These are phyloP conservation scores for Tyto alba DNA, from an alignment of 2,113 vertebrate species.

Conservation along the genomic window DNA sequence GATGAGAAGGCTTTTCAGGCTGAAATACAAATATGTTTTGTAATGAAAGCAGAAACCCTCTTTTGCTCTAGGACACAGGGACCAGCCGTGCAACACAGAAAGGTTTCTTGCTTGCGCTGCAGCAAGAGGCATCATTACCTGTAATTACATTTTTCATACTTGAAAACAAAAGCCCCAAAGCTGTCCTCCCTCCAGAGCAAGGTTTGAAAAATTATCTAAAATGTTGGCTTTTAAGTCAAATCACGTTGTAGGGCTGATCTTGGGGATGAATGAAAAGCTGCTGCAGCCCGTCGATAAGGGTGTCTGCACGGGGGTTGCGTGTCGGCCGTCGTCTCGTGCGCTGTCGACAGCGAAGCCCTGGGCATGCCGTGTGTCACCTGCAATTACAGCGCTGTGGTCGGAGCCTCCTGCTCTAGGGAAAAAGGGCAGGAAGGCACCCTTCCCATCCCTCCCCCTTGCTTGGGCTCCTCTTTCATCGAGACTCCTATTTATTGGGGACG, in stretches of 20 bases:
- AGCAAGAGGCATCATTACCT: neutral
- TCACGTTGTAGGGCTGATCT: neutral
- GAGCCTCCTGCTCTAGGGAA: neutral
- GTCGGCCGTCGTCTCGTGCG: fast-evolving
- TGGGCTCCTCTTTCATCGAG: neutral
- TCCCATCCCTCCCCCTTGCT: neutral
- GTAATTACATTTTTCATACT: neutral
- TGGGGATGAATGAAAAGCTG: neutral
- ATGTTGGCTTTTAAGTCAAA: neutral
- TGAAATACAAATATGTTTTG: conserved; percentile 10
- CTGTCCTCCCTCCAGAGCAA: neutral
- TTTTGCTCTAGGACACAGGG: neutral
- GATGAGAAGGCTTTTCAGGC: neutral
- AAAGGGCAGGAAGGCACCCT: neutral
- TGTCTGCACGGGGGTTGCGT: neutral
- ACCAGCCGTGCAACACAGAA: neutral
- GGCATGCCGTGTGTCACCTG: neutral
- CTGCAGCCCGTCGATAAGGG: neutral
- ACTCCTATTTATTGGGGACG: neutral
- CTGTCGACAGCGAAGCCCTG: fast-evolving
- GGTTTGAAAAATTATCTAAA: neutral
- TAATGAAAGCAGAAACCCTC: conserved; percentile 31
- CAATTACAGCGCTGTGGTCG: neutral
- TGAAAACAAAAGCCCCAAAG: neutral
- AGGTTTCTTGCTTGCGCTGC: neutral